phyloP scores from a whole-genome alignment of 2,113 vertebrate genomes.

The Tachysurus vachellii region DNA sequence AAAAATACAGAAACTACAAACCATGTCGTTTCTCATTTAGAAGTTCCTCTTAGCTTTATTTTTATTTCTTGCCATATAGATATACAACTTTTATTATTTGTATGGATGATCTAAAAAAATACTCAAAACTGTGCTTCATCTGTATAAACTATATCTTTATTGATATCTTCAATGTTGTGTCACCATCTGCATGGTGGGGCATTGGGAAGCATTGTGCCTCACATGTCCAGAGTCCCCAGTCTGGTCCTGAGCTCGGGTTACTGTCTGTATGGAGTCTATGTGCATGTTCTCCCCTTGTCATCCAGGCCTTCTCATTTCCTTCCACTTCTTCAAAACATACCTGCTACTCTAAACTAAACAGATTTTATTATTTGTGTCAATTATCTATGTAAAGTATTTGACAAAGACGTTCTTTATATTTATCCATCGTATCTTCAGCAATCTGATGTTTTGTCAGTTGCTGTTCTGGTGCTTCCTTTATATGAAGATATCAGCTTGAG shows the following conservation, averaged over 20 bases:
- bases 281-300: not conserved
- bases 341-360: not conserved
- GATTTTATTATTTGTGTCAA: not conserved
- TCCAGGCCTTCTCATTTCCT: not conserved
- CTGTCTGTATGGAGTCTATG: not conserved
- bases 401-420: not conserved
- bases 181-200: not conserved
- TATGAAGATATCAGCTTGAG: conserved; percentile 11
- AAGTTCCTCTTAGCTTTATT: not conserved
- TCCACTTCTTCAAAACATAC: not conserved
- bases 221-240: not conserved
- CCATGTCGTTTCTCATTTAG: not conserved
- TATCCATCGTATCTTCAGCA: not conserved
- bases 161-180: not conserved
- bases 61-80: not conserved
- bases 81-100: not conserved
- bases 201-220: not conserved
- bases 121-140: not conserved
- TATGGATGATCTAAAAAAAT: not conserved
- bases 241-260: not conserved
- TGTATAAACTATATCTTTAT: not conserved
- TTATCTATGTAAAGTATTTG: not conserved
- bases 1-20: not conserved
- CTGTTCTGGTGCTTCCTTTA: not conserved
- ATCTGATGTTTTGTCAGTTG: not conserved